Conservation (phyloP, 2,113 vertebrate genomes). For the Crypturellus undulatus region DNA sequence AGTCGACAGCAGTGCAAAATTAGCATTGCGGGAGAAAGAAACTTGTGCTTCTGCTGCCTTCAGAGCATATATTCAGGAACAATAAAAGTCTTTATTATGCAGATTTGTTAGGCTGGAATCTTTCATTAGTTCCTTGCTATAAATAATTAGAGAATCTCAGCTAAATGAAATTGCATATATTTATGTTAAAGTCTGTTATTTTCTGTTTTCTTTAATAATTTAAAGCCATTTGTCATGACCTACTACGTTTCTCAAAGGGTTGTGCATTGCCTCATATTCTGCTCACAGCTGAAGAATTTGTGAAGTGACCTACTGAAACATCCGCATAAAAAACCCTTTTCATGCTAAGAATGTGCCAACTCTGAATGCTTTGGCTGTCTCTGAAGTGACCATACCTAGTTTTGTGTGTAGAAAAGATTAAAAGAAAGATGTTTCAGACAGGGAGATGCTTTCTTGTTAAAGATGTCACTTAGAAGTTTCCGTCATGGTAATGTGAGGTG, state of each 20-base stretch:
- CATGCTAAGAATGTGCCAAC: neutral
- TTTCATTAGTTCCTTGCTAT: neutral
- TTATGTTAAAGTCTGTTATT: neutral
- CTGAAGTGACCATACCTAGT: constrained; percentile 17
- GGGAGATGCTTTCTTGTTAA: constrained; percentile 16
- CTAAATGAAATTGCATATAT: neutral
- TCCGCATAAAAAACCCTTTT: neutral
- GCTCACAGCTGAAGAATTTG: neutral
- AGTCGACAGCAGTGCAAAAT: neutral
- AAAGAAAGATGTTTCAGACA: constrained; percentile 12
- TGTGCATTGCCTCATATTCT: neutral
- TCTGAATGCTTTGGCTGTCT: neutral
- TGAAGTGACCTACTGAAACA: neutral
- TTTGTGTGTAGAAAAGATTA: constrained; percentile 24
- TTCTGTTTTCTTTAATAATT: neutral
- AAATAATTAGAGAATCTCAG: neutral
- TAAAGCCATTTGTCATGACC: neutral
- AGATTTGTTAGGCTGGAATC: neutral
- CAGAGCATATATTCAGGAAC: neutral
- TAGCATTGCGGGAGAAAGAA: neutral
- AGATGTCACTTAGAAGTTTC: constrained; percentile 18
- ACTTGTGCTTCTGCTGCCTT: neutral
- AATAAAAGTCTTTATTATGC: neutral
- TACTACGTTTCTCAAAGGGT: neutral
- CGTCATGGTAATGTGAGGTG: neutral